These are phyloP conservation scores for Epicauta chinensis DNA, from an alignment of 1,140 invertebrate species.

Conservation along the genomic window DNA sequence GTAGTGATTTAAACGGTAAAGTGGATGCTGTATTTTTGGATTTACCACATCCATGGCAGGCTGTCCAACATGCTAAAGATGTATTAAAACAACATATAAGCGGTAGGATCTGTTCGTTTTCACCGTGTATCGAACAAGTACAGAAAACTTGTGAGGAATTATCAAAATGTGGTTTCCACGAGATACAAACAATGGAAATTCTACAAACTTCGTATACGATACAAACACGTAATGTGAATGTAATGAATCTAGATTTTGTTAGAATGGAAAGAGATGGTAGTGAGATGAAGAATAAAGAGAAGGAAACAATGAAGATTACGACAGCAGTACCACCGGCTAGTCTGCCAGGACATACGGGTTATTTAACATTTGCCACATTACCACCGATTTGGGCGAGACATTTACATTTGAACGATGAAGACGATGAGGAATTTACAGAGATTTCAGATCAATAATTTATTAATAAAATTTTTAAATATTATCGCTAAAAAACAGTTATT, in stretches of 20 bases:
- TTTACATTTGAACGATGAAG: constrained; percentile 6
- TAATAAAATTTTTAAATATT: no score
- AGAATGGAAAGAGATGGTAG: constrained; percentile 40
- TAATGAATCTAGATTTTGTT: constrained; percentile 60
- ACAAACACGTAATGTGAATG: constrained; percentile 60
- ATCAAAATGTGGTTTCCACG: constrained; percentile 65
- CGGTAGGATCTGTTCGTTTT: constrained; percentile 92
- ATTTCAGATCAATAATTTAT: no score
- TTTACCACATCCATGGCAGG: constrained; percentile 91
- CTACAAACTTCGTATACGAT: constrained; percentile 78
- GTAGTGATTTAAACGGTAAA: constrained; percentile 55
- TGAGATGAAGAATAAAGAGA: constrained; percentile 43
- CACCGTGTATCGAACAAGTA: constrained; percentile 97
- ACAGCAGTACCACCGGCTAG: constrained; percentile 61
- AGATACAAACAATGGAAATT: constrained; percentile 83
- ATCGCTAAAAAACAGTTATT: no score
- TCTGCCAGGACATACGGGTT: constrained; percentile 89
- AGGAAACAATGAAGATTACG: constrained; percentile 52
- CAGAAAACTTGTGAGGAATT: constrained; percentile 76
- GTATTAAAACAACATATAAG: constrained; percentile 61
- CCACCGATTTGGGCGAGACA: constrained; percentile 48
- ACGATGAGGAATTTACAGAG: no score
- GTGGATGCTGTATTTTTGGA: constrained; percentile 97
- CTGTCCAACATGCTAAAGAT: constrained; percentile 71
- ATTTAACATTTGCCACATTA: constrained; percentile 84